These are phyloP conservation scores for Stictonetta naevosa DNA, from an alignment of 2,113 vertebrate species.

Conservation along the genomic window DNA sequence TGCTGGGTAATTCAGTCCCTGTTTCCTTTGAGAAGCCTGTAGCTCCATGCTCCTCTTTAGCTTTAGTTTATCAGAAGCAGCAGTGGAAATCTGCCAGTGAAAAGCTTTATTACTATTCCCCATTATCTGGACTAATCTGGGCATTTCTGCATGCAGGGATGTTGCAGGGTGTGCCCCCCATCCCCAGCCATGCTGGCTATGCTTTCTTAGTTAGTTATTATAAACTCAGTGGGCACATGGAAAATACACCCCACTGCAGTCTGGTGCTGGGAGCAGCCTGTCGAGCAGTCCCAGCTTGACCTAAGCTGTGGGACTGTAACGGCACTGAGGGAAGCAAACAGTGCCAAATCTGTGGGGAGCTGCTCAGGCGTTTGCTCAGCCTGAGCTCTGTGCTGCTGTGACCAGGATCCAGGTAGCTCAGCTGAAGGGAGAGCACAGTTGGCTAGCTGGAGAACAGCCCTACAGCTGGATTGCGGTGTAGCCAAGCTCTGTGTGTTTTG, in stretches of 20 bases:
- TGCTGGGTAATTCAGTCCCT: not conserved
- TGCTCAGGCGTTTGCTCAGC: not conserved
- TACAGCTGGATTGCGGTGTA: not conserved
- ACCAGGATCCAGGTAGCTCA: not conserved
- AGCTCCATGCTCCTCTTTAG: not conserved
- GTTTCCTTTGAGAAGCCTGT: not conserved
- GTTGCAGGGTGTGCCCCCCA: not conserved
- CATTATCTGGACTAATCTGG: not conserved
- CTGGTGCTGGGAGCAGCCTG: not conserved
- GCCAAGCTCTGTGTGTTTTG: not conserved
- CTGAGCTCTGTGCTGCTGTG: not conserved
- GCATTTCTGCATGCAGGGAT: not conserved
- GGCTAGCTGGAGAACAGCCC: not conserved
- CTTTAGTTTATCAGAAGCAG: not conserved
- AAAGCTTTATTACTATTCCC: not conserved
- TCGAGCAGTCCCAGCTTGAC: not conserved
- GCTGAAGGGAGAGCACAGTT: not conserved
- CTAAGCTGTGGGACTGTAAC: not conserved
- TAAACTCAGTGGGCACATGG: not conserved
- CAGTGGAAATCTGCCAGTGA: not conserved
- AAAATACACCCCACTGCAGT: not conserved
- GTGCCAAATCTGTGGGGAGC: not conserved
- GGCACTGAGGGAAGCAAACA: not conserved
- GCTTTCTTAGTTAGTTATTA: fast-evolving
- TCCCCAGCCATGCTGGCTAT: not conserved